Conservation (phyloP, 2,113 vertebrate species). For the Syrrhaptes paradoxus region DNA sequence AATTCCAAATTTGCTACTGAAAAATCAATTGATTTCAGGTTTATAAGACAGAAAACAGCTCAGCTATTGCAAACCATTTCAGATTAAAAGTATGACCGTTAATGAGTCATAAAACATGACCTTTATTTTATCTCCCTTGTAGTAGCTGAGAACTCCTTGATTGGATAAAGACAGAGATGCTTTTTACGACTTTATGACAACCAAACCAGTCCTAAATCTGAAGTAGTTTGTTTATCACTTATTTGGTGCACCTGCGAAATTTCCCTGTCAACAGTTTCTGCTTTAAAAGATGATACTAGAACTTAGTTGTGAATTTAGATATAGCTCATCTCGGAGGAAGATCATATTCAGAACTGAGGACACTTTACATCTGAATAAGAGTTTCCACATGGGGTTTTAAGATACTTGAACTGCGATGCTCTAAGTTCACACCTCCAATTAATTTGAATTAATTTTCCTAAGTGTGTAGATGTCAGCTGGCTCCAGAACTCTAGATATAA, state of each 20-base stretch:
- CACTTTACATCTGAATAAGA: slow-evolving; percentile 67
- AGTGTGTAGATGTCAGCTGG: slow-evolving; percentile 66
- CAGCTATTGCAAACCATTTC: not conserved
- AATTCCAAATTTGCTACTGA: not conserved
- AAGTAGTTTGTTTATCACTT: slow-evolving; percentile 70
- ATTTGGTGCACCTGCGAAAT: slow-evolving; percentile 67
- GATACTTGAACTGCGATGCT: slow-evolving; percentile 51
- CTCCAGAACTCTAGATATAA: slow-evolving; percentile 62
- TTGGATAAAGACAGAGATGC: not conserved
- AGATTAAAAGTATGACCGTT: not conserved
- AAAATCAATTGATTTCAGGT: not conserved
- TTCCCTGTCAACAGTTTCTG: slow-evolving; percentile 59
- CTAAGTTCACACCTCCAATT: slow-evolving; percentile 67
- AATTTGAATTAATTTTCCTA: slow-evolving; percentile 70
- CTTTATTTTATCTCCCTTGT: not conserved
- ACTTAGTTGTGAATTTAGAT: slow-evolving; percentile 63
- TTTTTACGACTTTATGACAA: not conserved
- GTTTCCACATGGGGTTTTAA: slow-evolving; percentile 63
- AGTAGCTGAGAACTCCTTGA: slow-evolving; percentile 18
- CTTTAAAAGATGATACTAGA: slow-evolving; percentile 49
- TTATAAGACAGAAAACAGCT: not conserved
- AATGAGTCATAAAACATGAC: not conserved
- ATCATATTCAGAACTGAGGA: slow-evolving; percentile 63
- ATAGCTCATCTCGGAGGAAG: slow-evolving; percentile 35
- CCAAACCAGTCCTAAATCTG: slow-evolving; percentile 57